A percentile compares a stretch with the other conserved stretches of the same genome.
These are phyloP conservation scores for Porphyrio hochstetteri DNA, from an alignment of 2,113 vertebrate genomes.

Conservation along the genomic window DNA sequence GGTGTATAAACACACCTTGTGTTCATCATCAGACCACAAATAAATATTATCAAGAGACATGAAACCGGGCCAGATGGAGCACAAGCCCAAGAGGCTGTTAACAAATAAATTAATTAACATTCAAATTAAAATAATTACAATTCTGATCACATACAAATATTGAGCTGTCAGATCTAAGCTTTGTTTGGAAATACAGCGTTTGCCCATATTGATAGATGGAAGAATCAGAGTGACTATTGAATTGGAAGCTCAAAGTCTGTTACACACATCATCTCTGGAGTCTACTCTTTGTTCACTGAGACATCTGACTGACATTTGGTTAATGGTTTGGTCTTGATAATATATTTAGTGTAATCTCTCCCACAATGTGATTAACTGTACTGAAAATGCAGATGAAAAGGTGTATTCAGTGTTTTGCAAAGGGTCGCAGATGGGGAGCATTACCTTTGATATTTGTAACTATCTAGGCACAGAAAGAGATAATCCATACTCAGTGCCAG, in stretches of 20 bases:
- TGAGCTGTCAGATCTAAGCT: constrained; percentile 6
- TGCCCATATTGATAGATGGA: neutral
- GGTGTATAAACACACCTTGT: neutral
- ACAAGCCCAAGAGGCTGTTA: neutral
- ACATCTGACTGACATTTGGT: constrained; percentile 57
- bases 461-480: constrained; percentile 54
- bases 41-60: neutral
- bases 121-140: constrained; percentile 34
- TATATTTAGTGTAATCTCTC: constrained; percentile 57
- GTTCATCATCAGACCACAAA: neutral
- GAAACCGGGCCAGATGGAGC: constrained; percentile 4
- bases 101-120: constrained; percentile 44
- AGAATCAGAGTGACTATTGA: constrained; percentile 26
- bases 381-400: constrained; percentile 56
- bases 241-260: constrained; percentile 44
- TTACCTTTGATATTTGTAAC: constrained; percentile 55
- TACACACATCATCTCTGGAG: constrained; percentile 20
- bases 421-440: constrained; percentile 58
- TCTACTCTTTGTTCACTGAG: constrained; percentile 46
- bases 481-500: constrained; percentile 60
- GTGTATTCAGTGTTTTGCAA: constrained; percentile 66
- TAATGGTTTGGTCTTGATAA: constrained; percentile 58
- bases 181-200: neutral
- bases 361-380: constrained; percentile 60
- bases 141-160: constrained; percentile 15